A percentile compares a stretch with the other conserved stretches of the same genome.
Conservation (phyloP, 1,140 invertebrate species). For the Diabrotica undecimpunctata region DNA sequence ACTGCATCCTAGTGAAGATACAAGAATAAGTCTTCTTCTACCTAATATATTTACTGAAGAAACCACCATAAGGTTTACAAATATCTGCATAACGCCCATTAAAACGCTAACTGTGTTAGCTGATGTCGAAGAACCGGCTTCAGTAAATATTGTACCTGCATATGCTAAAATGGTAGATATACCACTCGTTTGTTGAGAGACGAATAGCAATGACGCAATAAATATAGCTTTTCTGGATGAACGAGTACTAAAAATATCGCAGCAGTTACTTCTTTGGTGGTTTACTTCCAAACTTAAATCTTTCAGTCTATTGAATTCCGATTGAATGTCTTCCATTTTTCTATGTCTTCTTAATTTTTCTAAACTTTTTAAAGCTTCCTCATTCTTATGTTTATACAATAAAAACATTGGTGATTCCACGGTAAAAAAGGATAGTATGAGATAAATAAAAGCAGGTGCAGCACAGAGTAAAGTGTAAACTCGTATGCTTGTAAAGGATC, state of each 20-base stretch:
- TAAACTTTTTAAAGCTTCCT: slow-evolving; percentile 61
- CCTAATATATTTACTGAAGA: background rate
- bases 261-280: too few species aligned
- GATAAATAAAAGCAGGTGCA: slow-evolving; percentile 59
- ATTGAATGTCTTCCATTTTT: too few species aligned
- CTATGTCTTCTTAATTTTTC: slow-evolving; percentile 58
- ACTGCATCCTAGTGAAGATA: background rate
- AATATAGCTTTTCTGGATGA: background rate
- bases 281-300: too few species aligned
- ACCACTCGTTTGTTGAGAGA: background rate
- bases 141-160: background rate
- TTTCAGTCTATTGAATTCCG: too few species aligned
- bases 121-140: background rate
- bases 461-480: slow-evolving; percentile 62
- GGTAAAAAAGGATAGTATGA: slow-evolving; percentile 63
- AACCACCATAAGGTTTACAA: background rate
- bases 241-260: background rate
- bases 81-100: background rate
- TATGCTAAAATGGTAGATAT: background rate
- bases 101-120: background rate
- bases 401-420: slow-evolving; percentile 79
- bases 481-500: slow-evolving; percentile 57
- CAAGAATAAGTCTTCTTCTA: background rate
- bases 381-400: slow-evolving; percentile 54
- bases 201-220: background rate